Percentiles rank a stretch among this genome's conserved stretches.
phyloP scores from a whole-genome alignment of 2,113 vertebrate species.

The Oncorhynchus keta region DNA sequence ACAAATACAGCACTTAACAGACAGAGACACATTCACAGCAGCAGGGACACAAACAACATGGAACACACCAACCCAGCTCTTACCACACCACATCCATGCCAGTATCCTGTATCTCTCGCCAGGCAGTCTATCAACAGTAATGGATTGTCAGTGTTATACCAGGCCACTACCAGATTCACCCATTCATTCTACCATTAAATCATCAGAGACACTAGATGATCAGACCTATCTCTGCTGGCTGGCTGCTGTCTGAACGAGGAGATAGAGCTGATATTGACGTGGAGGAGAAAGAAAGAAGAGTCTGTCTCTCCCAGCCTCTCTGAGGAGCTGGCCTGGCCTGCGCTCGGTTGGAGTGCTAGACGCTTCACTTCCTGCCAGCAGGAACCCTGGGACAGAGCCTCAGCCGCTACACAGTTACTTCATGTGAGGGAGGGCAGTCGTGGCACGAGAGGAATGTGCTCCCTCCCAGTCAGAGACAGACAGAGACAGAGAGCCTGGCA shows the following conservation, averaged over 20 bases:
- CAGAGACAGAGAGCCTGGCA: too few relatives aligned
- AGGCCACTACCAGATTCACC: neutral
- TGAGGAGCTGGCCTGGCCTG: slow-evolving; percentile 32
- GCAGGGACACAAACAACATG: slow-evolving; percentile 23
- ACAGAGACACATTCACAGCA: slow-evolving; percentile 11
- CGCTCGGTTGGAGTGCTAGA: neutral
- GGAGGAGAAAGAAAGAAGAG: neutral
- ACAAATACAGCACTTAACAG: slow-evolving; percentile 60
- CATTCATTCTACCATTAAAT: neutral
- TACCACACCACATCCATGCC: slow-evolving; percentile 20
- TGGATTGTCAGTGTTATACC: neutral
- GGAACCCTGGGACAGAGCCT: slow-evolving; percentile 31
- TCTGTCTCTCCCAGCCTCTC: neutral
- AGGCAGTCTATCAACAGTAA: slow-evolving; percentile 5
- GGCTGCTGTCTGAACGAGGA: too few relatives aligned
- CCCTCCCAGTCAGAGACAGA: slow-evolving; percentile 33
- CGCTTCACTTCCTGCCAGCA: slow-evolving; percentile 32
- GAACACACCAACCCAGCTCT: neutral
- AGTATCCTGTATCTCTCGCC: slow-evolving; percentile 23
- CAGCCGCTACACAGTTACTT: slow-evolving; percentile 25
- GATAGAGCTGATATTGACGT: neutral
- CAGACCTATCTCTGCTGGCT: too few relatives aligned
- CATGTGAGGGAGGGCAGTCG: slow-evolving; percentile 43
- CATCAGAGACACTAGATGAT: too few relatives aligned
- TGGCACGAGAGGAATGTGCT: slow-evolving; percentile 59